Evolutionary conservation across 2,888 invertebrate genomes (phyloP), one percentile per base, ranked within the genome.

Genomic region (Dioctria linearis): DNA sequence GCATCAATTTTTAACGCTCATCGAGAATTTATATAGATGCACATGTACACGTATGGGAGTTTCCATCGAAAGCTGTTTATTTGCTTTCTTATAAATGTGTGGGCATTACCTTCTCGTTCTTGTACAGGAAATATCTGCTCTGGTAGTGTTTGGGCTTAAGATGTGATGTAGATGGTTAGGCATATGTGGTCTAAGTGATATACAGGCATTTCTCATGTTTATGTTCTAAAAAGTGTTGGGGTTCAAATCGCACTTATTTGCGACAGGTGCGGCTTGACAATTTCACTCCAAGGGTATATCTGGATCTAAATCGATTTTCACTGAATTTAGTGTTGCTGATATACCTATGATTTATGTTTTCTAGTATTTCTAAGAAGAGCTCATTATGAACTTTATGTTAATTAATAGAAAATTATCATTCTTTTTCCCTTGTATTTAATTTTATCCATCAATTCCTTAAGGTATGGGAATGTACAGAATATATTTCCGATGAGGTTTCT

Each of bases 1-100:
- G 78, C 82, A 82, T 83, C 80, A 82, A 82, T 83, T 83, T 84
- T 83, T 82, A 83, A 83, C 82, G 84, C 83, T 83, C 81, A 81
- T 83, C 80, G 82, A 82, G 80, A 82, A 83, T 82, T 80, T 81
- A 80, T 81, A 80, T 81, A 49, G 78, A 69, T 78, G 25, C 25
- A 25, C 25, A 51, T 76, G 76, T 78, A 78, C 40, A 67, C 78
- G 78, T 76, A 63, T 79, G 71, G 46, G 79, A 67, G 25, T 71
- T 42, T 54, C 40, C 42, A 78, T 43, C 78, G 49, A 49, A 76
- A 46, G 39, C 54, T 63, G 63, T 63, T 61, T 76, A 63, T 76
- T 76, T 76, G 76, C 57, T 37, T 76, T 61, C 63, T 76, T 76
- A 46, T 25, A 25, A 25, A 25, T 76, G 76, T 76, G 63, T 63